Percentiles rank a stretch among this genome's conserved stretches.
These are phyloP conservation scores for Paramuricea clavata DNA, from an alignment of 92 coral and sea anemone species.

Conservation along the genomic window DNA sequence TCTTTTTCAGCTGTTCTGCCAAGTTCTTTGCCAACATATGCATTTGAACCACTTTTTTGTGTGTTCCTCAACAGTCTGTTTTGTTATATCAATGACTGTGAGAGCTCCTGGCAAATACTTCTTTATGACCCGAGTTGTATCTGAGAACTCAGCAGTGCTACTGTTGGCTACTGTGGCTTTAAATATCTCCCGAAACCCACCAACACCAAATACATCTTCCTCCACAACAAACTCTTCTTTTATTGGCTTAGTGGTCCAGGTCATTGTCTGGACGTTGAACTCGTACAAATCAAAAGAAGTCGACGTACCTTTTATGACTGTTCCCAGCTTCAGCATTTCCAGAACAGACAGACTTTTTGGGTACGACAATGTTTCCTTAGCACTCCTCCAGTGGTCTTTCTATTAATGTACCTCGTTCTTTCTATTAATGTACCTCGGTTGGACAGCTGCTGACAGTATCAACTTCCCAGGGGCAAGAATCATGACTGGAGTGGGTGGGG, in stretches of 20 bases:
- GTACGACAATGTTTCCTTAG: not conserved
- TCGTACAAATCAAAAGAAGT: conserved; percentile 15
- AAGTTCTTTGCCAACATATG: conserved; percentile 75
- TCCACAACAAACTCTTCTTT: conserved; percentile 48
- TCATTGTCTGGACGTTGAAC: conserved; percentile 50
- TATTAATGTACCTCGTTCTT: too few relatives aligned
- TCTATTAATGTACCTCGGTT: not conserved
- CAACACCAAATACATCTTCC: conserved; percentile 39
- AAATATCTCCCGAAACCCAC: conserved; percentile 53
- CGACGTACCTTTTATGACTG: conserved; percentile 23
- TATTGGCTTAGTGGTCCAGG: conserved; percentile 40
- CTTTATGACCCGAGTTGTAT: conserved; percentile 66
- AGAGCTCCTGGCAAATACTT: conserved; percentile 66
- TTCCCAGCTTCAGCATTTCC: conserved; percentile 56
- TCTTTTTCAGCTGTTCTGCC: conserved; percentile 59
- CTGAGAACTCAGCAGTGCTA: conserved; percentile 46
- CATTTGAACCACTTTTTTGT: conserved; percentile 78
- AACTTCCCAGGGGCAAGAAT: not conserved
- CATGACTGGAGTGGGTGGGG: not conserved
- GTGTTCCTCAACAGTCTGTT: conserved; percentile 73
- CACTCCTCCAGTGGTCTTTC: not conserved
- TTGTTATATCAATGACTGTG: conserved; percentile 61
- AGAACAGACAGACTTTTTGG: conserved; percentile 51
- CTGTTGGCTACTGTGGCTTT: conserved; percentile 40
- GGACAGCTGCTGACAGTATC: not conserved